phyloP scores from a whole-genome alignment of 1,140 invertebrate species.

The Cherax quadricarinatus region DNA sequence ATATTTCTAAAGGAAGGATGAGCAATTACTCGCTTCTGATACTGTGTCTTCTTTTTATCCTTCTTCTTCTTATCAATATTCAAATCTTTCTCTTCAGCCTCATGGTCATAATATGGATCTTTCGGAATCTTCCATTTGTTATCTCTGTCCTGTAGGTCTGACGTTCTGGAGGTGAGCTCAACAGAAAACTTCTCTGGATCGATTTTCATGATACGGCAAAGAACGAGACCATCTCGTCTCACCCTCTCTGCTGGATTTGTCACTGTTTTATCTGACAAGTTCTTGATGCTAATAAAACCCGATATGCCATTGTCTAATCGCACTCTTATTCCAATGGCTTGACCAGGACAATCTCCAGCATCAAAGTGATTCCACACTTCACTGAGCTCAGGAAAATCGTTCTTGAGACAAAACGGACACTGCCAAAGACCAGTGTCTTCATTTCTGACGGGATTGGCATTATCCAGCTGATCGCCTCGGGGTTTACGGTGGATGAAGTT shows the following conservation, averaged over 20 bases:
- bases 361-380: slow-evolving; percentile 99
- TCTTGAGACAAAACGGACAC: slow-evolving; percentile 97
- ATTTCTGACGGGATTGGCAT: slow-evolving; percentile 95
- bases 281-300: slow-evolving; percentile 97
- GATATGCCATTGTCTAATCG: slow-evolving; percentile 95
- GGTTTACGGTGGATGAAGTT: slow-evolving; percentile 91
- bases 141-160: slow-evolving; percentile 94
- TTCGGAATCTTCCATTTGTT: slow-evolving; percentile 92
- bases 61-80: slow-evolving; percentile 89
- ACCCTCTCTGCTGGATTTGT: slow-evolving; percentile 95
- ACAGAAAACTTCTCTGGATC: slow-evolving; percentile 96
- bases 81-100: slow-evolving; percentile 88
- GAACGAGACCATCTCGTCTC: slow-evolving; percentile 89
- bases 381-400: slow-evolving; percentile 95
- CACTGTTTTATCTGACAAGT: slow-evolving; percentile 95
- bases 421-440: slow-evolving; percentile 94
- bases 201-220: slow-evolving; percentile 96
- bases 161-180: slow-evolving; percentile 95
- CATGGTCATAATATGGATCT: slow-evolving; percentile 95
- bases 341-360: slow-evolving; percentile 94
- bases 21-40: slow-evolving; percentile 96
- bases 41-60: slow-evolving; percentile 86
- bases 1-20: slow-evolving; percentile 99
- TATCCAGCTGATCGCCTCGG: slow-evolving; percentile 93
- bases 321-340: slow-evolving; percentile 93